These are phyloP conservation scores for Drosophila willistoni DNA, from an alignment of 1,140 invertebrate species.

Conservation along the genomic window DNA sequence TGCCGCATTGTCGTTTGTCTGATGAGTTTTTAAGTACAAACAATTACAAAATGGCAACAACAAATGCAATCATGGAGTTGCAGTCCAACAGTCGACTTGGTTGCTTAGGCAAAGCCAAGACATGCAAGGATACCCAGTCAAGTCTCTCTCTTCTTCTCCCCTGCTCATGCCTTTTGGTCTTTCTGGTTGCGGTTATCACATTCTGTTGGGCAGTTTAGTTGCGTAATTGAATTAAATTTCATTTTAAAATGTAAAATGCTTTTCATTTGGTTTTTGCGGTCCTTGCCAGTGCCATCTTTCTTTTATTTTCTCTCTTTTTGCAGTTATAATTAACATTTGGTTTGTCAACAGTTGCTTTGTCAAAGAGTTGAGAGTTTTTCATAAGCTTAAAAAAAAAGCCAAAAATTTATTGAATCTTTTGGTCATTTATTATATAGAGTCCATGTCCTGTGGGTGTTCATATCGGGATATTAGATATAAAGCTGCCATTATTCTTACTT, in stretches of 20 bases:
- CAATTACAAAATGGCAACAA: slow-evolving; percentile 66
- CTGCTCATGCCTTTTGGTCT: slow-evolving; percentile 1
- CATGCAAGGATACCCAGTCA: background rate
- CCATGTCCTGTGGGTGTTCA: too few species aligned
- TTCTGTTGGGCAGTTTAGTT: slow-evolving; percentile 69
- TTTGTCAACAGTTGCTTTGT: slow-evolving; percentile 25
- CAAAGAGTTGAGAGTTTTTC: background rate
- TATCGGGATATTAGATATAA: too few species aligned
- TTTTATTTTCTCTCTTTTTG: slow-evolving; percentile 24
- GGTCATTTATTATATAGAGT: too few species aligned
- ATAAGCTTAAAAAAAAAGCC: background rate
- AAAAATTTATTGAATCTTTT: too few species aligned
- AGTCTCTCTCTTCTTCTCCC: slow-evolving; percentile 8
- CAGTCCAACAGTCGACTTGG: slow-evolving; percentile 17
- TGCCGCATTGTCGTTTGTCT: slow-evolving; percentile 75
- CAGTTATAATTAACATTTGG: slow-evolving; percentile 63
- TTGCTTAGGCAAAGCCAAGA: slow-evolving; percentile 28
- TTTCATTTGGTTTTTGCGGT: slow-evolving; percentile 50
- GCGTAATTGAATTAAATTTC: slow-evolving; percentile 75
- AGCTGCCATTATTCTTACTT: too few species aligned
- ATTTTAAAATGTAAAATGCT: slow-evolving; percentile 63
- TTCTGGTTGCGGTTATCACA: slow-evolving; percentile 60
- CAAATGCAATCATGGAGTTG: slow-evolving; percentile 49
- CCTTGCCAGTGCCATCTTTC: slow-evolving; percentile 30
- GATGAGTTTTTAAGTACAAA: slow-evolving; percentile 80